Evolutionary conservation across 1,140 invertebrate genomes (phyloP), one percentile per base, ranked within the genome.

Genomic region (Megalonaias nervosa): DNA sequence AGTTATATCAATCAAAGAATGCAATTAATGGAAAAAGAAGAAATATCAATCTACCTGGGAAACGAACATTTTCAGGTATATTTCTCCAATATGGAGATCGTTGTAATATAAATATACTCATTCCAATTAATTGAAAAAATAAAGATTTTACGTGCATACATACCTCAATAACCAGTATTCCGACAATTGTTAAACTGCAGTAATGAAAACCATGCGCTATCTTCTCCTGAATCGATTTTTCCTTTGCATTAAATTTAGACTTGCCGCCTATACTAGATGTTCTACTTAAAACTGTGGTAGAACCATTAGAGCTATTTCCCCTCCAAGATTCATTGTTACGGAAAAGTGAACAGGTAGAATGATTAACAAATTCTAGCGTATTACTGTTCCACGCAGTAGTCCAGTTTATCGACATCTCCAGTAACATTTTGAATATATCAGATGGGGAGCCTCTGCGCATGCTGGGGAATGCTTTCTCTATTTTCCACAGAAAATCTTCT

Each of bases 141-240:
- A 48, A 48, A 11, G 4, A 6, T 48, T 31, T 48, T 38, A 38
- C 5, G 38, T 9, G 9, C 38, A 71, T 70, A 79, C 80, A 55
- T 57, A 83, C 82, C 79, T 83, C 80, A 48, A 83, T 23, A 58
- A 79, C 56, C 9, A 81, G 59, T 38, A 81, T 68, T n/a, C 76
- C 73, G 56, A 83, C 57, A 64, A 83, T 81, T 26, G 80, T 62
- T 17, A 81, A 74, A 70, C 82, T 83, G 61, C 74, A 81, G 65
- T 81, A 81, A 75, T 83, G 82, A 74, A 76, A 81, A 48, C 74
- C 67, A 58, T 83, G 77, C 67, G 83, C 83, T 70, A 84, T 81
- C 5, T 81, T 57, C 67, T 82, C 81, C 38, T 48, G 38, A 48
- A 48, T 48, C 38, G 38, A 48, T 48, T 48, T 48, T 48, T 48